Evolutionary conservation across 2,797 vertebrate species (phyloP), one percentile per base, ranked within the genome.

Genomic region (Setipinna tenuifilis): DNA sequence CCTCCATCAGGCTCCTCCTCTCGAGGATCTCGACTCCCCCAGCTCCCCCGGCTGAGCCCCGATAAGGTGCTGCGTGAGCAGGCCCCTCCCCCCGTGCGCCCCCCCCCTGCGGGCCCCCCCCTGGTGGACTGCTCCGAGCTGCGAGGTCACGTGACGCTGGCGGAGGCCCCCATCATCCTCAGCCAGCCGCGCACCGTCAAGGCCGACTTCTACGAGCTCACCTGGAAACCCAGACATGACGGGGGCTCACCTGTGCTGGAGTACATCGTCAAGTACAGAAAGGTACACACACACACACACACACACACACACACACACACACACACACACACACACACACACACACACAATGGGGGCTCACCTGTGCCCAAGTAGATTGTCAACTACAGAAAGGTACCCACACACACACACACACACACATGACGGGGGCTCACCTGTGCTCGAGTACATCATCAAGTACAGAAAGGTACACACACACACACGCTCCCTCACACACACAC

Each of bases 181-280:
- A 99, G 98, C 90, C 98, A 96, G 71, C 98, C 98, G 0, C 95
- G 97, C 82, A 99, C 98, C 0, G 97, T 97, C 78, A 98, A 97
- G 90, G 97, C 97, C 0, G 98, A 99, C 94, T 97, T 96, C 23
- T 99, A 99, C 0, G 98, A 99, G 25, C 96, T 99, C 68, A 95
- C 97, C 89, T 99, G 98, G 98, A 96, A 96, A 89, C 98, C 98
- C 0, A 94, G 98, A 21, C 96, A 96, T 0, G 97, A 98, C 25
- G 94, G 96, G 4, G 93, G 96, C 3, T 89, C 93, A 0, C 96
- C 97, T 0, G 92, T 98, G 83, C 94, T 98, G 89, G 98, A 97
- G 91, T 99, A 99, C 0, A 91, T 97, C 87, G 92, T 99, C 90
- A 99, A 98, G 89, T 97, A 98, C 92, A 97, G 97, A 94, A 99